Percentiles rank a stretch among this genome's conserved stretches.
Conservation (phyloP, 2,113 vertebrate genomes). For the Turdus rufiventris region DNA sequence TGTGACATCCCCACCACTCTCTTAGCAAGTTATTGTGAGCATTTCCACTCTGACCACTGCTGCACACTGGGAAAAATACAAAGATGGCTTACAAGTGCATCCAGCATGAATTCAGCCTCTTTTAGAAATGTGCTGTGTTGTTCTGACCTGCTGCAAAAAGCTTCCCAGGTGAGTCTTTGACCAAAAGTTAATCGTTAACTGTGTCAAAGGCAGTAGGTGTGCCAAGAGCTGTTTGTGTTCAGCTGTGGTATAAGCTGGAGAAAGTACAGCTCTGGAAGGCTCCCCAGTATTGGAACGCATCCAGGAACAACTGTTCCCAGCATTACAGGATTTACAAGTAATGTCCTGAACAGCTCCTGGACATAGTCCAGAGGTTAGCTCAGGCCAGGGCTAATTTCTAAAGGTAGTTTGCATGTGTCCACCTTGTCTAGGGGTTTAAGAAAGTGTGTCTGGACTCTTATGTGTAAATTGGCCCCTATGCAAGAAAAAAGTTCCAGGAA, state of each 20-base stretch:
- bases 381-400: neutral
- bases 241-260: neutral
- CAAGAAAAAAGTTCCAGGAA: neutral
- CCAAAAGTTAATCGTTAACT: conserved; percentile 30
- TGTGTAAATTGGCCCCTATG: neutral
- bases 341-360: neutral
- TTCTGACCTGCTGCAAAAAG: neutral
- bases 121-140: neutral
- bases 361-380: neutral
- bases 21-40: neutral
- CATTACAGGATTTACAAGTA: neutral
- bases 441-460: neutral
- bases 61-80: neutral
- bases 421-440: neutral
- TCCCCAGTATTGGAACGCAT: neutral
- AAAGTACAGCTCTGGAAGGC: neutral
- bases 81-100: neutral
- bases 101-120: neutral
- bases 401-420: neutral
- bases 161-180: neutral
- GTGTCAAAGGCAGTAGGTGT: neutral
- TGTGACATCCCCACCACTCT: neutral
- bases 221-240: neutral
- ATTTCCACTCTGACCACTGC: neutral
- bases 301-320: conserved; percentile 23